Conservation (phyloP, 1,140 invertebrate species). For the Halotydeus destructor region DNA sequence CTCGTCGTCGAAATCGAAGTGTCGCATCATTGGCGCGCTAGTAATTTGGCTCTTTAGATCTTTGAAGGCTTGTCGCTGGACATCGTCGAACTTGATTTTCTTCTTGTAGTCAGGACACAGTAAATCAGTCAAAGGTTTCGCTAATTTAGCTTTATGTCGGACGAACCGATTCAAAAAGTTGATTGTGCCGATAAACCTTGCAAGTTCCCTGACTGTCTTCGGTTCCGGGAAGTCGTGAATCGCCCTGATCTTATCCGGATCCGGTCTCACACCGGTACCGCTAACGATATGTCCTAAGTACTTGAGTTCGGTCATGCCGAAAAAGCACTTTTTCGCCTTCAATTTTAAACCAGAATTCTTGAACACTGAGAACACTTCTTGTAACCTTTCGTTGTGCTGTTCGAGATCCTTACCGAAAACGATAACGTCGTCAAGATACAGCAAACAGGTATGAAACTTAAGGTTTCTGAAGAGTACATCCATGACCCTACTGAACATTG, state of each 20-base stretch:
- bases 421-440: slow-evolving; percentile 19
- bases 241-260: slow-evolving; percentile 20
- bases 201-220: slow-evolving; percentile 21
- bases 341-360: slow-evolving; percentile 18
- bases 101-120: slow-evolving; percentile 9
- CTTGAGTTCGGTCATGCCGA: slow-evolving; percentile 15
- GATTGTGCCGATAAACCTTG: slow-evolving; percentile 26
- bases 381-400: slow-evolving; percentile 15
- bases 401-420: slow-evolving; percentile 15
- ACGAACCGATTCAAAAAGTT: slow-evolving; percentile 4
- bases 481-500: slow-evolving; percentile 20
- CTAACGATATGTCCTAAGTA: slow-evolving; percentile 23
- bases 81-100: background rate
- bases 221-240: slow-evolving; percentile 17
- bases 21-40: no score
- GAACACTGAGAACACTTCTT: slow-evolving; percentile 17
- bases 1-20: slow-evolving; percentile 5
- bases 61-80: slow-evolving; percentile 1
- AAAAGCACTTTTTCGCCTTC: slow-evolving; percentile 23
- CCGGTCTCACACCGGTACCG: slow-evolving; percentile 21
- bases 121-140: slow-evolving; percentile 21
- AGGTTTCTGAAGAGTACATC: slow-evolving; percentile 8
- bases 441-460: slow-evolving; percentile 6
- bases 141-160: slow-evolving; percentile 18
- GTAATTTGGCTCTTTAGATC: slow-evolving; percentile 19